These are phyloP conservation scores for Drosophila bocki DNA, from an alignment of 1,140 invertebrate species.

Conservation along the genomic window DNA sequence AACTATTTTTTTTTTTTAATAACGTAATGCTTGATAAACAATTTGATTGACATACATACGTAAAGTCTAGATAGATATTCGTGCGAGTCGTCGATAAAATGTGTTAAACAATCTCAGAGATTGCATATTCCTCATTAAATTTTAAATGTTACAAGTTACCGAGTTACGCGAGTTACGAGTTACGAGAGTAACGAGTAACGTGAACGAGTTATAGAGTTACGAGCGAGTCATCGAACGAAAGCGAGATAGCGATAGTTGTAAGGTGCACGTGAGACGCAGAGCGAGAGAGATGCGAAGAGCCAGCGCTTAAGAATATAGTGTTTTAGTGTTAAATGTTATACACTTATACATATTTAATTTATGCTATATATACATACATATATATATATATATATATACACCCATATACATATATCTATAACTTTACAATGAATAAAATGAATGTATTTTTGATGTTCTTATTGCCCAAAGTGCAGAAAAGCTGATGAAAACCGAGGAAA, in stretches of 20 bases:
- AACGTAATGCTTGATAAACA: conserved; percentile 31
- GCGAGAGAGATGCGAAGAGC: conserved; percentile 20
- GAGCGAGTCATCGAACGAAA: conserved; percentile 20
- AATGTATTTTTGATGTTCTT: conserved; percentile 58
- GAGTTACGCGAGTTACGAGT: not conserved
- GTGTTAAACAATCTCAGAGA: conserved; percentile 71
- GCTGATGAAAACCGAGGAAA: conserved; percentile 19
- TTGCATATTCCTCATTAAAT: conserved; percentile 60
- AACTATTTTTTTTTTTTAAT: conserved; percentile 10
- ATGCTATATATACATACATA: conserved; percentile 35
- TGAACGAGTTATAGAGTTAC: conserved; percentile 2
- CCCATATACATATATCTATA: conserved; percentile 28
- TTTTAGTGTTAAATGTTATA: conserved; percentile 56
- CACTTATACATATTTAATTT: conserved; percentile 50
- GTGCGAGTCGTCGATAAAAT: conserved; percentile 41
- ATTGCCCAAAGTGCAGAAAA: conserved; percentile 42
- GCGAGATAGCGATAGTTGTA: conserved; percentile 13
- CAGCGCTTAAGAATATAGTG: conserved; percentile 40
- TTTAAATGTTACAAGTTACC: conserved; percentile 33
- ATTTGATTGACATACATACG: conserved; percentile 48
- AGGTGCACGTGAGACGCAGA: conserved; percentile 23
- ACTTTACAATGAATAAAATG: conserved; percentile 52
- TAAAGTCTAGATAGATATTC: conserved; percentile 39
- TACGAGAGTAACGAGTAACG: not conserved
- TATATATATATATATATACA: not conserved